Evolutionary conservation across 2,113 vertebrate species (phyloP).

Genomic region (Coregonus clupeaformis): DNA sequence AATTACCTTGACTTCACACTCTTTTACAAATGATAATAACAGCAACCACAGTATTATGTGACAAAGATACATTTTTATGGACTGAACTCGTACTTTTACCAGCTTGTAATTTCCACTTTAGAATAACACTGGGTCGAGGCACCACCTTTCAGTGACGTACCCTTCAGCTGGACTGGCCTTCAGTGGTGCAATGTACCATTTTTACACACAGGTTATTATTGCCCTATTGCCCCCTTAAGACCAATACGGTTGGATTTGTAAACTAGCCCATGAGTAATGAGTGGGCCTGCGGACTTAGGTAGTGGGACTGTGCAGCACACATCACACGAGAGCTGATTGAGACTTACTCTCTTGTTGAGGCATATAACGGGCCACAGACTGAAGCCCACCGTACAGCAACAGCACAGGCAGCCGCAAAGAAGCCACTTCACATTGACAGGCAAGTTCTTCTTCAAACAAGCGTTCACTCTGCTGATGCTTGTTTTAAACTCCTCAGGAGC

Average conservation of each 20-base stretch:
- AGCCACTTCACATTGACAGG: constrained; percentile 97
- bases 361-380: constrained; percentile 99
- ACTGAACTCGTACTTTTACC: constrained; percentile 64
- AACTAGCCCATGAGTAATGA: constrained; percentile 57
- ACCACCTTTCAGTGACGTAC: constrained; percentile 51
- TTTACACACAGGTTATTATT: constrained; percentile 49
- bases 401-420: constrained; percentile 96
- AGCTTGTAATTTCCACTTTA: constrained; percentile 71
- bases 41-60: constrained; percentile 32
- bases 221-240: constrained; percentile 47
- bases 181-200: constrained; percentile 38
- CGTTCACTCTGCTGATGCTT: constrained; percentile 90
- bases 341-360: constrained; percentile 97
- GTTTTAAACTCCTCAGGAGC: constrained; percentile 99
- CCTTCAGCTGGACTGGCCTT: constrained; percentile 37
- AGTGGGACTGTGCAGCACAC: constrained; percentile 38
- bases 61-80: constrained; percentile 67
- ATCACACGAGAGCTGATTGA: constrained; percentile 27
- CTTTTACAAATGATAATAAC: constrained; percentile 62
- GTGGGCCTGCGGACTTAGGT: constrained; percentile 35
- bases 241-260: constrained; percentile 46
- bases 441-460: constrained; percentile 93
- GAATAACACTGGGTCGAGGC: constrained; percentile 56
- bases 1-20: constrained; percentile 32
- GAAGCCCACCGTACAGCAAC: constrained; percentile 96